Conservation (phyloP, 2,888 invertebrate species). For the Galeruca laticollis region DNA sequence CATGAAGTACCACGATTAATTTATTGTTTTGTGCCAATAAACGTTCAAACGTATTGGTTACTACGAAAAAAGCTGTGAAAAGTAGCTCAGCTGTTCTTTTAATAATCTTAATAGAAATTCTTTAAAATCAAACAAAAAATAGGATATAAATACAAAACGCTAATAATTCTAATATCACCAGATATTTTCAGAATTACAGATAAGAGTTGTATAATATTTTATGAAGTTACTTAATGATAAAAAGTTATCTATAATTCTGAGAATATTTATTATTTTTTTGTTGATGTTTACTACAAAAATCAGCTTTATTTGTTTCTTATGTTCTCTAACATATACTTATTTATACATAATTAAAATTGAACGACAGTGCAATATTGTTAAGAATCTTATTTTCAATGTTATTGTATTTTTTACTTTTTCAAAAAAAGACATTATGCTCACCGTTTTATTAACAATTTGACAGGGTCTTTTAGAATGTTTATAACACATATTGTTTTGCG, state of each 20-base stretch:
- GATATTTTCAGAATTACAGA: slow-evolving; percentile 32
- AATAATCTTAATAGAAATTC: slow-evolving; percentile 21
- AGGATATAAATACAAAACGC: slow-evolving; percentile 30
- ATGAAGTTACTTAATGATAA: slow-evolving; percentile 24
- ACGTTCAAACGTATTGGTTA: slow-evolving; percentile 54
- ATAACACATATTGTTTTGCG: neutral
- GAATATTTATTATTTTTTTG: slow-evolving; percentile 28
- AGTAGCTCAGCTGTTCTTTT: slow-evolving; percentile 28
- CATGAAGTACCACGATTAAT: slow-evolving; percentile 56
- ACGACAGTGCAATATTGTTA: slow-evolving; percentile 51
- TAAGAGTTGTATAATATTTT: slow-evolving; percentile 26
- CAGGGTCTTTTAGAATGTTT: slow-evolving; percentile 43
- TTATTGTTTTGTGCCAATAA: slow-evolving; percentile 57
- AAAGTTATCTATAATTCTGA: slow-evolving; percentile 26
- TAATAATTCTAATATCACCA: slow-evolving; percentile 23
- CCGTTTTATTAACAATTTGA: slow-evolving; percentile 47
- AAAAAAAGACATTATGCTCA: slow-evolving; percentile 57
- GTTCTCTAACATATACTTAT: slow-evolving; percentile 6
- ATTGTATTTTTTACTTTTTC: slow-evolving; percentile 30
- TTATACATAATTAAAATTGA: slow-evolving; percentile 28
- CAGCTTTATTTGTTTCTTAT: slow-evolving; percentile 30
- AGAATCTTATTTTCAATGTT: slow-evolving; percentile 46
- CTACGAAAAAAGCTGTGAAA: slow-evolving; percentile 35
- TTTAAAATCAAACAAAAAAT: slow-evolving; percentile 24
- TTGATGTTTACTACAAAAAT: slow-evolving; percentile 23